Evolutionary conservation across 2,113 vertebrate genomes (phyloP).

Genomic region (Scatophagus argus): DNA sequence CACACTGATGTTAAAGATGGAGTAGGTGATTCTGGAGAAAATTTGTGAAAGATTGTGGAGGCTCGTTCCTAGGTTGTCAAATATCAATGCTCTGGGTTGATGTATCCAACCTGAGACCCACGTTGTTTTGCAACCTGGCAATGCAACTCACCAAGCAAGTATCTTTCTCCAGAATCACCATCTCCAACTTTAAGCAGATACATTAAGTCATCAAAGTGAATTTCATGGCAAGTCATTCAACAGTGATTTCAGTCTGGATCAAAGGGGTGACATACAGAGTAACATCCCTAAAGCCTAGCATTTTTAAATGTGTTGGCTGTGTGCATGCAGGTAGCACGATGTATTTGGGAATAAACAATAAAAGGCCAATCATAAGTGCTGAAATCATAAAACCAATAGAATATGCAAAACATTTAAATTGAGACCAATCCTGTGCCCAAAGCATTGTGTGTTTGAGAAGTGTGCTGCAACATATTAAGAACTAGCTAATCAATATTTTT

Average conservation of each 20-base stretch:
- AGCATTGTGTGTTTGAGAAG: not conserved
- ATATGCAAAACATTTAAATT: not conserved
- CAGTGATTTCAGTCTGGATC: not conserved
- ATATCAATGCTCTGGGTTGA: too few relatives aligned
- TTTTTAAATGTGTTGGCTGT: too few relatives aligned
- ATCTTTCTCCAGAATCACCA: too few relatives aligned
- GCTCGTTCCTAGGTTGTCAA: too few relatives aligned
- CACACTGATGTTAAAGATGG: too few relatives aligned
- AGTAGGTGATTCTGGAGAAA: too few relatives aligned
- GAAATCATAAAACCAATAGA: not conserved
- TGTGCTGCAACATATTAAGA: not conserved
- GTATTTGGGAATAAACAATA: not conserved
- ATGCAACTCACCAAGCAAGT: too few relatives aligned
- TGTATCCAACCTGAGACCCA: too few relatives aligned
- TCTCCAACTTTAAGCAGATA: too few relatives aligned
- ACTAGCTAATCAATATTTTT: not conserved
- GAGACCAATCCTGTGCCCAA: not conserved
- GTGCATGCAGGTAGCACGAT: too few relatives aligned
- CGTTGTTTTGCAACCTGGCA: too few relatives aligned
- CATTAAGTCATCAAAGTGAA: not conserved
- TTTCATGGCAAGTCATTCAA: not conserved
- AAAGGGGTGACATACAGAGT: not conserved
- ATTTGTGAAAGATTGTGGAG: too few relatives aligned
- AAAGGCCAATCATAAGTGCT: not conserved
- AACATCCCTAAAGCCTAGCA: not conserved